Evolutionary conservation across 2,797 vertebrate genomes (phyloP).

Genomic region (Bradypus variegatus): DNA sequence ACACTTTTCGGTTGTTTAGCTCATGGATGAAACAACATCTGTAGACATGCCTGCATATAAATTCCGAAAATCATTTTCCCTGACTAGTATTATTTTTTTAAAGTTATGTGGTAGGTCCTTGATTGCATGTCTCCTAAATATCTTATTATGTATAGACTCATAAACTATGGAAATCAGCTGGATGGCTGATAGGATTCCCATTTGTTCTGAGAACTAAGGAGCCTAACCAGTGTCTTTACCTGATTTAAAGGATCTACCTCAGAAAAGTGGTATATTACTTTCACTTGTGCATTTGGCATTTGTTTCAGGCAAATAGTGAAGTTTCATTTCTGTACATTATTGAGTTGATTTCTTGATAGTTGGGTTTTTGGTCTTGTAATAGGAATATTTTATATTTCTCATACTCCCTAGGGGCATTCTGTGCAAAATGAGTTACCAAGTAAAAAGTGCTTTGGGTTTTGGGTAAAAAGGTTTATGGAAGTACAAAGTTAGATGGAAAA

Average conservation of each 20-base stretch:
- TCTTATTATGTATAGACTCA: conserved; percentile 8
- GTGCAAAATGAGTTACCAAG: neutral
- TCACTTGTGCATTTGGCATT: conserved; percentile 8
- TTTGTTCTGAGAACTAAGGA: neutral
- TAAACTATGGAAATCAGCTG: conserved; percentile 31
- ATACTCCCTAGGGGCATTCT: neutral
- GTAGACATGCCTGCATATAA: neutral
- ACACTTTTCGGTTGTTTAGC: neutral
- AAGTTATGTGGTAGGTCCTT: conserved; percentile 6
- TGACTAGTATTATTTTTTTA: neutral
- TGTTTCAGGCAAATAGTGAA: conserved; percentile 7
- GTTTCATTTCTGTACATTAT: conserved; percentile 21
- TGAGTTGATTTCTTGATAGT: conserved; percentile 1
- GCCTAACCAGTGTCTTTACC: neutral
- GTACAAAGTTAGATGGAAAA: neutral
- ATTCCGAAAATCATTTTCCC: conserved; percentile 17
- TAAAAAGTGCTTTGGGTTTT: neutral
- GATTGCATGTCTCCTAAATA: conserved; percentile 25
- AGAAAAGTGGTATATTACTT: neutral
- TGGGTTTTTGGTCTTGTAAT: neutral
- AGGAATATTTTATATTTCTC: conserved; percentile 27
- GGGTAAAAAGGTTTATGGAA: neutral
- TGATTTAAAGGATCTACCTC: neutral
- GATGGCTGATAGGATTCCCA: conserved; percentile 17
- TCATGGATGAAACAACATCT: neutral